Conservation (phyloP, 2,113 vertebrate genomes). For the Romanogobio albipinnatus region DNA sequence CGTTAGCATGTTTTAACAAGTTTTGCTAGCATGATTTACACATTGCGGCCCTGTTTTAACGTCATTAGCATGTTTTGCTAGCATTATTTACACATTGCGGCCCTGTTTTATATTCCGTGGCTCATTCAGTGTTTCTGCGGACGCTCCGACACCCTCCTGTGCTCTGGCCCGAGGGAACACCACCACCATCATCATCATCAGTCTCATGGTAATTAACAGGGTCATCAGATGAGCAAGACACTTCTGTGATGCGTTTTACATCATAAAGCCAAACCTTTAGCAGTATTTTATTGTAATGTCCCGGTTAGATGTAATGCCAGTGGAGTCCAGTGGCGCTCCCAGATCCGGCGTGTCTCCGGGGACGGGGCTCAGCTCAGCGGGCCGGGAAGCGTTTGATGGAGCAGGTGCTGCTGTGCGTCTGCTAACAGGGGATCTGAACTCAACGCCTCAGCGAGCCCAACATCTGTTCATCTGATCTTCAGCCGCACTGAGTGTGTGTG, state of each 20-base stretch:
- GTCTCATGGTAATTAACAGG: not conserved
- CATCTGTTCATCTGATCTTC: slow-evolving; percentile 66
- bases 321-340: not conserved
- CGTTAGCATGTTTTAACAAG: no score
- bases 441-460: slow-evolving; percentile 65
- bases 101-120: not conserved
- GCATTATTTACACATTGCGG: no score
- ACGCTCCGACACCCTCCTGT: not conserved
- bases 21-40: no score
- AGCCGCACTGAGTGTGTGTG: not conserved
- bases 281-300: no score
- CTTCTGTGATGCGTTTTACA: no score
- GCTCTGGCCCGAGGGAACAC: not conserved
- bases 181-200: no score
- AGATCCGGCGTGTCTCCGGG: not conserved
- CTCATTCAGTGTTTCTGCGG: not conserved
- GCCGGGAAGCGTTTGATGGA: slow-evolving; percentile 55
- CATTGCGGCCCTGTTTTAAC: no score
- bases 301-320: no score
- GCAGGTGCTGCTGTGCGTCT: slow-evolving; percentile 71
- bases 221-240: no score
- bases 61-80: no score
- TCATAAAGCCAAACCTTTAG: no score
- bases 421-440: slow-evolving; percentile 70
- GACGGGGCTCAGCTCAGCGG: slow-evolving; percentile 48